Evolutionary conservation across 2,797 vertebrate species (phyloP), one percentile per base, ranked within the genome.

Genomic region (Vespertilio murinus): DNA sequence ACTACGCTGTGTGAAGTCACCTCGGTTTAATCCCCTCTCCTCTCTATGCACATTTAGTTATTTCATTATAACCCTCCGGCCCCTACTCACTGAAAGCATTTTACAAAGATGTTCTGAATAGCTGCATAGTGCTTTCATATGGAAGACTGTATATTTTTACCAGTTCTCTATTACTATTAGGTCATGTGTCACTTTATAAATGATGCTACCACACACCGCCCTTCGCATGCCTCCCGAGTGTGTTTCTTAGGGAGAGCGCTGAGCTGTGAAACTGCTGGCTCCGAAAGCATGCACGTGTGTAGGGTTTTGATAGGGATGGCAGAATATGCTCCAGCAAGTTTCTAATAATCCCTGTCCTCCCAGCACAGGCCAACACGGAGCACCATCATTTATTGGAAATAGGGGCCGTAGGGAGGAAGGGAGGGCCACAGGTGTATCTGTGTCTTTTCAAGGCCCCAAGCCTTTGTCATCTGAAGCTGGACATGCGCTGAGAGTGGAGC

Each of bases 401-500:
- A 42, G 40, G 6, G 20, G 4, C 5, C n/a, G 22, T 9, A 23
- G 13, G 71, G n/a, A 28, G 35, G 67, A n/a, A 23, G 28, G 52
- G 11, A 9, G 83, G 38, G 7, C 0, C 0, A 75, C 12, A 18
- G 6, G 7, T 35, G 11, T 16, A 4, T 35, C 13, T 94, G 64
- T 67, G 38, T 90, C 64, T 91, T 81, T 79, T 42, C 33, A 83
- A 94, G 59, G 13, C 52, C 59, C 23, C 23, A 40, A 33, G 38
- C 56, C 28, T 20, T 75, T 75, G 75, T 52, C 4, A 3, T 40
- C 16, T 4, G 33, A 71, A 65, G 45, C 33, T 52, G 40, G 70
- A 45, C 73, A 16, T 10, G 1, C 13, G 2, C 28, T 52, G 56
- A 67, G 14, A 56, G 23, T 8, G 17, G 65, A 67, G 14, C 8